Evolutionary conservation across 2,888 invertebrate species (phyloP).

Genomic region (Zygogramma bicolorata): DNA sequence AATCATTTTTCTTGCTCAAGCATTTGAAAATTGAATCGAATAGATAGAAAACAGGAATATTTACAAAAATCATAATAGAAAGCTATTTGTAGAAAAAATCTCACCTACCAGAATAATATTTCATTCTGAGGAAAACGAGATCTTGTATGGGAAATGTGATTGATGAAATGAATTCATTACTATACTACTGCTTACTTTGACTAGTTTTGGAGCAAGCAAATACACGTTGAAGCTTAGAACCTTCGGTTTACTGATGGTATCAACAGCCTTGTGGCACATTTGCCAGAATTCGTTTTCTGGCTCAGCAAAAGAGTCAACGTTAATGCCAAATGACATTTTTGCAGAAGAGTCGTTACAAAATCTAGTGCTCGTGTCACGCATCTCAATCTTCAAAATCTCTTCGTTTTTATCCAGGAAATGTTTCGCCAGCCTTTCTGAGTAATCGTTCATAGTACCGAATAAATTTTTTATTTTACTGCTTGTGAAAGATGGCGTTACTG

Average conservation of each 20-base stretch:
- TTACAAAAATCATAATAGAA: too few relatives aligned
- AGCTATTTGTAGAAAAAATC: too few relatives aligned
- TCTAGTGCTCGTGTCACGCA: slow-evolving; percentile 65
- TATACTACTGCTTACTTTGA: background rate
- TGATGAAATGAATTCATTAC: background rate
- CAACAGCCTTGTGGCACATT: slow-evolving; percentile 68
- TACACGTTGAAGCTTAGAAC: slow-evolving; percentile 10
- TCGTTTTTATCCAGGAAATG: slow-evolving; percentile 52
- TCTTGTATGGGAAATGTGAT: too few relatives aligned
- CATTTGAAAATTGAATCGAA: too few relatives aligned
- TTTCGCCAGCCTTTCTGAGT: slow-evolving; percentile 38
- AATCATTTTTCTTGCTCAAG: too few relatives aligned
- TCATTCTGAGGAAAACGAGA: too few relatives aligned
- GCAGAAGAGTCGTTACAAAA: slow-evolving; percentile 69
- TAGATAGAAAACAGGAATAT: too few relatives aligned
- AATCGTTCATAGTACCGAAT: slow-evolving; percentile 51
- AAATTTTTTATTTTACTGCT: slow-evolving; percentile 61
- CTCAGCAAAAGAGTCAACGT: slow-evolving; percentile 69
- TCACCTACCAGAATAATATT: too few relatives aligned
- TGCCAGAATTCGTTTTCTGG: slow-evolving; percentile 70
- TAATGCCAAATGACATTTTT: slow-evolving; percentile 54
- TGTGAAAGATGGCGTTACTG: slow-evolving; percentile 58
- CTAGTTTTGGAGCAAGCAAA: slow-evolving; percentile 2
- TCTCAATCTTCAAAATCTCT: slow-evolving; percentile 60
- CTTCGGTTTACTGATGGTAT: slow-evolving; percentile 46